Percentiles rank a stretch among this genome's conserved stretches.
phyloP scores from a whole-genome alignment of 2,113 vertebrate species.

The Albula glossodonta region DNA sequence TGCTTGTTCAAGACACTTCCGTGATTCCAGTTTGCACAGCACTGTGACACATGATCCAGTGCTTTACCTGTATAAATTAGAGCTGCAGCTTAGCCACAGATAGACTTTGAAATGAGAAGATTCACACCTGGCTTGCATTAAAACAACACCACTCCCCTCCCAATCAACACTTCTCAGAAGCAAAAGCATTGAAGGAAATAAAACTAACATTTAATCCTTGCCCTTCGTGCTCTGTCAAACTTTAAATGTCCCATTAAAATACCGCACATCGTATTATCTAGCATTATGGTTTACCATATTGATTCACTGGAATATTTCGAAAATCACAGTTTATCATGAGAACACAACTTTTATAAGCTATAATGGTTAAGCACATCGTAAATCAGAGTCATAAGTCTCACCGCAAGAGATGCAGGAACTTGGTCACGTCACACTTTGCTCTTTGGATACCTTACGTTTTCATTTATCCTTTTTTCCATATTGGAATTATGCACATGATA shows the following conservation, averaged over 20 bases:
- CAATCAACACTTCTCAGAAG: constrained; percentile 57
- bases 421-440: constrained; percentile 29
- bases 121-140: constrained; percentile 58
- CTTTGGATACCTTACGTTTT: constrained; percentile 50
- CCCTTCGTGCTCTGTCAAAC: constrained; percentile 42
- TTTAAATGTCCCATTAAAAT: constrained; percentile 58
- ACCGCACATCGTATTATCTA: constrained; percentile 63
- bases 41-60: background rate
- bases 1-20: too few species aligned
- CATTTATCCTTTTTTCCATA: background rate
- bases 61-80: background rate
- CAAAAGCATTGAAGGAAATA: constrained; percentile 57
- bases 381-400: constrained; percentile 50
- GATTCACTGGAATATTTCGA: constrained; percentile 62
- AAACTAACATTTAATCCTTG: constrained; percentile 55
- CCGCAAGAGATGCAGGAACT: constrained; percentile 49
- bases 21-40: background rate
- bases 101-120: constrained; percentile 27
- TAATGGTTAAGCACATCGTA: constrained; percentile 54
- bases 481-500: background rate
- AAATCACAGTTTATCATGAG: constrained; percentile 63
- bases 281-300: constrained; percentile 64
- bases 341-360: constrained; percentile 58
- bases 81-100: background rate
- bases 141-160: constrained; percentile 44